Percentiles rank a stretch among this genome's conserved stretches.
Conservation (phyloP, 2,797 vertebrate genomes). For the Siniperca undulata region DNA sequence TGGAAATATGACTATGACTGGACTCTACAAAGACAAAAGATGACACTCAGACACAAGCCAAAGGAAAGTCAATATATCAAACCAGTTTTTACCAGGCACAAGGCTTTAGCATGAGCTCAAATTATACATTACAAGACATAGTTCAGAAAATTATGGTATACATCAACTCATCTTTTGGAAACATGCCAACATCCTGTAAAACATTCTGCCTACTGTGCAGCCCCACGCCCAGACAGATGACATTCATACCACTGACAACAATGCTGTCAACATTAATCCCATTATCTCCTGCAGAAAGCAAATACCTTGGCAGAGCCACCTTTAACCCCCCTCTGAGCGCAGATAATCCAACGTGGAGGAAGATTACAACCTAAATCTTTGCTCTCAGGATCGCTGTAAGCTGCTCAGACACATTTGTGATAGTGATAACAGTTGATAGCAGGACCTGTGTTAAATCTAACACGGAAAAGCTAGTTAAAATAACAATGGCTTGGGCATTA, state of each 20-base stretch:
- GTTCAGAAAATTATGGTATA: background rate
- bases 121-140: slow-evolving; percentile 18
- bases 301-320: slow-evolving; percentile 57
- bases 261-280: slow-evolving; percentile 73
- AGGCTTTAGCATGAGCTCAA: slow-evolving; percentile 13
- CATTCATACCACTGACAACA: slow-evolving; percentile 61
- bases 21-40: background rate
- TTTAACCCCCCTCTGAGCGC: slow-evolving; percentile 47
- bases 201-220: slow-evolving; percentile 28
- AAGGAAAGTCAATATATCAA: slow-evolving; percentile 22
- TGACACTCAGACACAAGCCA: slow-evolving; percentile 1
- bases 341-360: slow-evolving; percentile 72
- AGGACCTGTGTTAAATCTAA: slow-evolving; percentile 19
- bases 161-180: slow-evolving; percentile 8
- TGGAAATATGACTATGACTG: slow-evolving; percentile 33
- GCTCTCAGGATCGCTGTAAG: slow-evolving; percentile 47
- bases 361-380: slow-evolving; percentile 76
- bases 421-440: slow-evolving; percentile 39
- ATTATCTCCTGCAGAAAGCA: slow-evolving; percentile 77
- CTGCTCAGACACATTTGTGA: slow-evolving; percentile 48
- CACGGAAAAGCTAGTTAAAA: slow-evolving; percentile 32
- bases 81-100: slow-evolving; percentile 1
- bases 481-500: slow-evolving; percentile 35
- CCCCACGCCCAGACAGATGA: slow-evolving; percentile 41
- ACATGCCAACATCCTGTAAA: background rate